These are phyloP conservation scores for Tringa solitaria DNA, from an alignment of 2,113 vertebrate species.

Conservation along the genomic window DNA sequence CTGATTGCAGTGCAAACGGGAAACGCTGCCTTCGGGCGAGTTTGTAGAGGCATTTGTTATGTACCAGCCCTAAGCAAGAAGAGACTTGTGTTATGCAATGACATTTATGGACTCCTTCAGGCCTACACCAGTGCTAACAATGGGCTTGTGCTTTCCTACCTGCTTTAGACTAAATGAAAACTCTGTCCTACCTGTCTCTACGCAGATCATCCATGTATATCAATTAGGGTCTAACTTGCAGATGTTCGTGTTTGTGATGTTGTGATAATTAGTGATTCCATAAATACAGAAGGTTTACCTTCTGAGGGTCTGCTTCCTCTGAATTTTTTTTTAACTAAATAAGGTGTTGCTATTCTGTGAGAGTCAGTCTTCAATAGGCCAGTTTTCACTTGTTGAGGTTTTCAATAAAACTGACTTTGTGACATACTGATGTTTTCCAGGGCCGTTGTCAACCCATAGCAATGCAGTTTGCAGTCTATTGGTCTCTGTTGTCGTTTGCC, in stretches of 20 bases:
- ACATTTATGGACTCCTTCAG: not conserved
- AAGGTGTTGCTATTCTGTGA: not conserved
- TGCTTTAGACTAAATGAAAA: not conserved
- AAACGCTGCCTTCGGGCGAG: not conserved
- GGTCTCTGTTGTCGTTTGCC: not conserved
- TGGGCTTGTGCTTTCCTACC: not conserved
- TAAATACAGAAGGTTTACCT: not conserved
- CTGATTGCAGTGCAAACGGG: not conserved
- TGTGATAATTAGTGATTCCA: not conserved
- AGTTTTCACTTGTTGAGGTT: not conserved
- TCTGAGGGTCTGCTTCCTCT: not conserved
- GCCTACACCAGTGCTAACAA: not conserved
- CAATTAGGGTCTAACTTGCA: not conserved
- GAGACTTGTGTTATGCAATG: not conserved
- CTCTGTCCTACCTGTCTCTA: not conserved
- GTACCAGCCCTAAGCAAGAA: not conserved
- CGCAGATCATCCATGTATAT: not conserved
- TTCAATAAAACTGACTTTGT: not conserved
- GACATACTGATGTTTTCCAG: not conserved
- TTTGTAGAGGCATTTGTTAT: not conserved
- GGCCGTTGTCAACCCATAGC: fast-evolving
- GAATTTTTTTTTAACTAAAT: not conserved
- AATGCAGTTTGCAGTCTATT: not conserved
- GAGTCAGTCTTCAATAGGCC: not conserved
- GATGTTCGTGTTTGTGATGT: not conserved